A percentile compares a stretch with the other conserved stretches of the same genome.
These are phyloP conservation scores for Sturnus vulgaris DNA, from an alignment of 2,113 vertebrate genomes.

Conservation along the genomic window DNA sequence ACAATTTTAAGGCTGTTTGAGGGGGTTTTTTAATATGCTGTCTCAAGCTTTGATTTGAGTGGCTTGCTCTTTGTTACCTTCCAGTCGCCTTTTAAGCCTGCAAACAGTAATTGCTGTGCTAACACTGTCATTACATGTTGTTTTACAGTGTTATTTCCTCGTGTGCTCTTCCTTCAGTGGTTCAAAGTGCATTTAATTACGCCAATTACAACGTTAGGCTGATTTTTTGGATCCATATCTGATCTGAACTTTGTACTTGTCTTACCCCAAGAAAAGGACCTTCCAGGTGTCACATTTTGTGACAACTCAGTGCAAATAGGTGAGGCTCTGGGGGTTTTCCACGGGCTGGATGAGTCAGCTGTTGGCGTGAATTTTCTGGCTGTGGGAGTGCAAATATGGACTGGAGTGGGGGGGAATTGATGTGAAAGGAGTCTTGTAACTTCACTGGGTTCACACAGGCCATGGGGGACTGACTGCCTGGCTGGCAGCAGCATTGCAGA, in stretches of 20 bases:
- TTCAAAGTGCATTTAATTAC: background rate
- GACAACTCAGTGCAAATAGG: background rate
- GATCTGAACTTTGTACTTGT: background rate
- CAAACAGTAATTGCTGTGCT: background rate
- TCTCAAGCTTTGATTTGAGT: background rate
- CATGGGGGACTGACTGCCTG: rapidly evolving
- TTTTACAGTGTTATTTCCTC: background rate
- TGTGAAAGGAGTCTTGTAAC: background rate
- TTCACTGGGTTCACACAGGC: background rate
- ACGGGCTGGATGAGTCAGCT: background rate
- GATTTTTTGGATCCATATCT: background rate
- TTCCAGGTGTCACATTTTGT: background rate
- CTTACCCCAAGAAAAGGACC: background rate
- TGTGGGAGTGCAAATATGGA: background rate
- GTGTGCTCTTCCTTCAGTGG: background rate
- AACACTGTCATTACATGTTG: background rate
- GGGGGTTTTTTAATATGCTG: background rate
- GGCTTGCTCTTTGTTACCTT: background rate
- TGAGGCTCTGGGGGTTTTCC: background rate
- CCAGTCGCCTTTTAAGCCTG: background rate
- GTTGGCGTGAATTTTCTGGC: background rate
- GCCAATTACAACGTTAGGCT: background rate
- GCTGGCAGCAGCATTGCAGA: background rate
- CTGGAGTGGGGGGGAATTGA: rapidly evolving
- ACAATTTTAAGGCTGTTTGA: background rate